Evolutionary conservation across 2,113 vertebrate species (phyloP).

Genomic region (Asarcornis scutulata): DNA sequence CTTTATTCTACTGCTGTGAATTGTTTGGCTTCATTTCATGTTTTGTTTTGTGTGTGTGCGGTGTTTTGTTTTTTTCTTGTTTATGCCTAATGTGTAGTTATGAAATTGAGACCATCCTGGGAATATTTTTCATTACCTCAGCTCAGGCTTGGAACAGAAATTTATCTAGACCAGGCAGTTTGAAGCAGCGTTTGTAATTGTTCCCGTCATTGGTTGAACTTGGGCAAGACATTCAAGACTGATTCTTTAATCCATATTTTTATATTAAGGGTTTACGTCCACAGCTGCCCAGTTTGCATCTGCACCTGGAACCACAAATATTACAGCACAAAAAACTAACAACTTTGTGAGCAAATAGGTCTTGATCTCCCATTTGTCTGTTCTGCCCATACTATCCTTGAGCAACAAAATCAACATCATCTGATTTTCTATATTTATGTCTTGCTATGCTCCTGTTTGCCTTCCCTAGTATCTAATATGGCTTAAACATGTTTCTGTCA

Average conservation of each 20-base stretch:
- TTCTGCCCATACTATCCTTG: neutral
- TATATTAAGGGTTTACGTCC: neutral
- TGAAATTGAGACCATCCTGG: constrained; percentile 41
- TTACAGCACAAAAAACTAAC: neutral
- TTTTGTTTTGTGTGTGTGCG: neutral
- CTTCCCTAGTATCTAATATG: neutral
- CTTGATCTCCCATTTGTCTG: neutral
- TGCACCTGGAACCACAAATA: neutral
- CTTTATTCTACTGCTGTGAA: constrained; percentile 54
- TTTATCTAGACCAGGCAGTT: constrained; percentile 24
- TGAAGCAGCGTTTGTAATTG: neutral
- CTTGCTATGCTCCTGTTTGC: neutral
- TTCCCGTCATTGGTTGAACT: neutral
- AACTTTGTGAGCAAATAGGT: neutral
- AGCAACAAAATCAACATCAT: neutral
- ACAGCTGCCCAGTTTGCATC: neutral
- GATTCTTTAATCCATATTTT: constrained; percentile 18
- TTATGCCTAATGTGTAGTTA: constrained; percentile 36
- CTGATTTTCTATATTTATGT: neutral
- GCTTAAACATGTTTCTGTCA: neutral
- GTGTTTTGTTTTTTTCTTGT: neutral
- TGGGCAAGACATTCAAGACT: neutral
- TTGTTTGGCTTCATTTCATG: constrained; percentile 35
- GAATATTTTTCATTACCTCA: constrained; percentile 54
- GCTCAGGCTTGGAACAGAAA: neutral